Evolutionary conservation across 1,140 invertebrate species (phyloP).

Genomic region (Phortica variegata): DNA sequence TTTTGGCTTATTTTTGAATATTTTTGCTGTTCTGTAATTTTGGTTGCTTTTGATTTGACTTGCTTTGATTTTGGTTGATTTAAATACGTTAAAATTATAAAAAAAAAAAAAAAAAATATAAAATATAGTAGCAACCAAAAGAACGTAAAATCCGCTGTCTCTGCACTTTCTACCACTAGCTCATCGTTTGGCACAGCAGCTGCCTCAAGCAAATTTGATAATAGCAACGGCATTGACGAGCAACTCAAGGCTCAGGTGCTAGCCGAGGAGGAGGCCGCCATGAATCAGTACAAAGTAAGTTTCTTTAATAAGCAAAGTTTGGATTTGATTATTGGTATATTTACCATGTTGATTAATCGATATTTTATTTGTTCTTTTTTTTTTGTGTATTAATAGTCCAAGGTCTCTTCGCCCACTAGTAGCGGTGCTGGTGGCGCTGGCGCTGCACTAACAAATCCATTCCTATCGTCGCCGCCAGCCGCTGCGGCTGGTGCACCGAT

Average conservation of each 20-base stretch:
- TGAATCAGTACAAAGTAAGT: conserved; percentile 92
- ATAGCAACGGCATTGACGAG: conserved; percentile 80
- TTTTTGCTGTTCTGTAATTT: conserved; percentile 18
- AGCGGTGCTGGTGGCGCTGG: conserved; percentile 59
- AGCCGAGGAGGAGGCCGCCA: conserved; percentile 91
- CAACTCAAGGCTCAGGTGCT: conserved; percentile 80
- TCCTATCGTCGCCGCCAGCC: conserved; percentile 68
- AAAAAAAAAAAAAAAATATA: not conserved
- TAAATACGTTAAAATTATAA: not conserved
- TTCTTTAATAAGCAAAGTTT: not conserved
- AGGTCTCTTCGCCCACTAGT: conserved; percentile 72
- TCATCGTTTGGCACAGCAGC: conserved; percentile 81
- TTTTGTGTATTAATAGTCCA: conserved; percentile 64
- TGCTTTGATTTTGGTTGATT: conserved; percentile 11
- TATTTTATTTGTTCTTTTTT: conserved; percentile 21
- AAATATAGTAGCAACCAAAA: conserved; percentile 69
- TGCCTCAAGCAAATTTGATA: conserved; percentile 71
- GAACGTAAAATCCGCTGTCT: conserved; percentile 86
- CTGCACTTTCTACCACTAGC: conserved; percentile 84
- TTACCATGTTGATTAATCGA: conserved; percentile 5
- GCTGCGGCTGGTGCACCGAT: conserved; percentile 66
- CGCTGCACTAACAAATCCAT: conserved; percentile 78
- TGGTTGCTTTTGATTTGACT: conserved; percentile 18
- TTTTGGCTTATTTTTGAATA: conserved; percentile 13
- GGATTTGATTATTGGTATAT: not conserved